These are phyloP conservation scores for Phataginus tricuspis DNA, from an alignment of 2,797 vertebrate species.

Conservation along the genomic window DNA sequence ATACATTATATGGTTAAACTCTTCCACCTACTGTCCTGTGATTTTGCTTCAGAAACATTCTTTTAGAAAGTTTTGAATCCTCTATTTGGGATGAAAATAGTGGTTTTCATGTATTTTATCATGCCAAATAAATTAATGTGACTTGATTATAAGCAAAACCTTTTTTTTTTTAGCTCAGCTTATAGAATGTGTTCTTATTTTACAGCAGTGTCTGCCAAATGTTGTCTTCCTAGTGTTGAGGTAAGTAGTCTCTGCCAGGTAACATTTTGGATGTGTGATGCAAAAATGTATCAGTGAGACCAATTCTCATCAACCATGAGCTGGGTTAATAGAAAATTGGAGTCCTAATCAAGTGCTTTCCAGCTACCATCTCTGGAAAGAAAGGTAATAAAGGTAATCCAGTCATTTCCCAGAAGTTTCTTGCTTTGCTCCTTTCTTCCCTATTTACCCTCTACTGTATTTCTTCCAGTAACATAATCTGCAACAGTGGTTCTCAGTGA, in stretches of 20 bases:
- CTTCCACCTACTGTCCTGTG: slow-evolving; percentile 47
- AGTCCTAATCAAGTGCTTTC: neutral
- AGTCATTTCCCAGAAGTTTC: neutral
- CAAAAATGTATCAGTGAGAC: neutral
- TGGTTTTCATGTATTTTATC: slow-evolving; percentile 66
- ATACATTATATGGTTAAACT: slow-evolving; percentile 18
- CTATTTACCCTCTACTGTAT: neutral
- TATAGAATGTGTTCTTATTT: slow-evolving; percentile 54
- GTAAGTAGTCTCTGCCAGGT: slow-evolving; percentile 27
- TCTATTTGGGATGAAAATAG: slow-evolving; percentile 62
- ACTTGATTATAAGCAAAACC: neutral
- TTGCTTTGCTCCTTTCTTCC: slow-evolving; percentile 39
- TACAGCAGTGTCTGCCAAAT: slow-evolving; percentile 33
- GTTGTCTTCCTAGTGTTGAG: neutral
- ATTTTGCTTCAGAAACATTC: slow-evolving; percentile 63
- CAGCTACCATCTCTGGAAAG: neutral
- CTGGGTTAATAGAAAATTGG: slow-evolving; percentile 7
- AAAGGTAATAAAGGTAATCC: neutral
- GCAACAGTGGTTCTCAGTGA: neutral
- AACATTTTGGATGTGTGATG: neutral
- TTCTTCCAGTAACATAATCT: neutral
- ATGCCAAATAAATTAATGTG: slow-evolving; percentile 49
- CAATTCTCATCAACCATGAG: neutral
- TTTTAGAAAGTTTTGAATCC: slow-evolving; percentile 70
- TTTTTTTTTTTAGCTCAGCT: slow-evolving; percentile 15